Evolutionary conservation across 2,113 vertebrate genomes (phyloP).

Genomic region (Lates calcarifer): DNA sequence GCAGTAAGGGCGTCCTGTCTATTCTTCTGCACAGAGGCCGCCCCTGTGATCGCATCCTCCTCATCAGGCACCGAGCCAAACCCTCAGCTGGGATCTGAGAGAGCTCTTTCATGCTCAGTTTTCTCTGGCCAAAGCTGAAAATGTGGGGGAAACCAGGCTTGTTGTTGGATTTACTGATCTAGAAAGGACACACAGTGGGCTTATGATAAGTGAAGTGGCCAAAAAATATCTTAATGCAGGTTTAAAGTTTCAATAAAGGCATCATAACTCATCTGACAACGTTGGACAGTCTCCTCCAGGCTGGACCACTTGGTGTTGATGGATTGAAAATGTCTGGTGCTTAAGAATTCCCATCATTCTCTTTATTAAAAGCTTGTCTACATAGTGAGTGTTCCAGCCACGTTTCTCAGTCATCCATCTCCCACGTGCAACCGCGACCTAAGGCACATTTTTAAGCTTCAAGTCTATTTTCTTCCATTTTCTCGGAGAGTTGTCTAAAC

Average conservation of each 20-base stretch:
- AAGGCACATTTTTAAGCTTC: not conserved
- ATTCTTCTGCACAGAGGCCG: slow-evolving; percentile 52
- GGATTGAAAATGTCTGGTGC: not conserved
- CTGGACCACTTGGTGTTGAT: not conserved
- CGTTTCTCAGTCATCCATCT: not conserved
- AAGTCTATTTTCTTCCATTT: too few species aligned
- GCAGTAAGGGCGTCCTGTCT: slow-evolving; percentile 10
- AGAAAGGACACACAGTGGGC: not conserved
- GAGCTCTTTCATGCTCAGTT: slow-evolving; percentile 47
- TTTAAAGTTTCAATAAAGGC: not conserved
- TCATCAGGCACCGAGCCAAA: slow-evolving; percentile 54
- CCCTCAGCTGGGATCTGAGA: slow-evolving; percentile 60
- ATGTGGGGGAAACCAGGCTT: not conserved
- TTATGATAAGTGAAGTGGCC: not conserved
- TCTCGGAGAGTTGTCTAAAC: not conserved
- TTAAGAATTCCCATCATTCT: not conserved
- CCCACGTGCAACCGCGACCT: not conserved
- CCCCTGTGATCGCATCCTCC: slow-evolving; percentile 58
- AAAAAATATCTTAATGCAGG: not conserved
- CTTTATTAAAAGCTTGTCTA: not conserved
- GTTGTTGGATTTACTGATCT: slow-evolving; percentile 12
- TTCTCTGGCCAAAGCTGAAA: not conserved
- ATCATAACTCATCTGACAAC: not conserved
- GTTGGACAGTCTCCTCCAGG: not conserved
- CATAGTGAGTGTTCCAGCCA: not conserved